Evolutionary conservation across 1,140 invertebrate genomes (phyloP).

Genomic region (Gryon sp.): DNA sequence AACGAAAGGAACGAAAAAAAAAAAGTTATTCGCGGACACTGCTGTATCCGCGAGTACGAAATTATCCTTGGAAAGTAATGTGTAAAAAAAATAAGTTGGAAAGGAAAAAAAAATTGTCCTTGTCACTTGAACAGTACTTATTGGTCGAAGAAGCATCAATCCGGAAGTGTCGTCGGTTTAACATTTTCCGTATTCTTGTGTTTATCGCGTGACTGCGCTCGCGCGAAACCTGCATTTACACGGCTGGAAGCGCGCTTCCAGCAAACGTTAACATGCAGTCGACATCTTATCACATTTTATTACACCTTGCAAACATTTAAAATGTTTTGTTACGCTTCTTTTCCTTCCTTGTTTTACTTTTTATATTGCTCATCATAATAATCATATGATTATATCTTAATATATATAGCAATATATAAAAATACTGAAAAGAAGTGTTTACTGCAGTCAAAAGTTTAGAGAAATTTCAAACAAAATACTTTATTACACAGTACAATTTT

Average conservation of each 20-base stretch:
- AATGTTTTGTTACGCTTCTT: no score
- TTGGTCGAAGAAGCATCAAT: conserved; percentile 1
- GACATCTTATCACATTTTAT: conserved; percentile 66
- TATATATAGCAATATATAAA: no score
- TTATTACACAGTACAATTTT: no score
- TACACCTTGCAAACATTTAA: conserved; percentile 10
- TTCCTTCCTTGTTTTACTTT: neutral
- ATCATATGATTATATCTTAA: no score
- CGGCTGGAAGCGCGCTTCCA: conserved; percentile 63
- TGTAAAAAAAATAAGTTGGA: no score
- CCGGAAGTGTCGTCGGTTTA: conserved; percentile 30
- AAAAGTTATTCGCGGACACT: conserved; percentile 13
- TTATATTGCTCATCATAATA: neutral
- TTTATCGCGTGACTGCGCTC: conserved; percentile 62
- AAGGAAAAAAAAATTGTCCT: conserved; percentile 54
- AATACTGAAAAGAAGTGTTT: no score
- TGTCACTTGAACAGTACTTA: conserved; percentile 25
- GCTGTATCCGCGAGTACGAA: conserved; percentile 12
- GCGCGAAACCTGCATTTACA: conserved; percentile 75
- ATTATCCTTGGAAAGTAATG: conserved; percentile 57
- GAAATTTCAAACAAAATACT: no score
- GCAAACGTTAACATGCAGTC: conserved; percentile 58
- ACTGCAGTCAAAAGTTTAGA: no score
- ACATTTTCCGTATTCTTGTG: conserved; percentile 55
- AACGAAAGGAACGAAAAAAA: conserved; percentile 54